Base-by-base conservation (phyloP, 2,888 invertebrate genomes). In the Sinodicranocentrus sp. region DNA sequence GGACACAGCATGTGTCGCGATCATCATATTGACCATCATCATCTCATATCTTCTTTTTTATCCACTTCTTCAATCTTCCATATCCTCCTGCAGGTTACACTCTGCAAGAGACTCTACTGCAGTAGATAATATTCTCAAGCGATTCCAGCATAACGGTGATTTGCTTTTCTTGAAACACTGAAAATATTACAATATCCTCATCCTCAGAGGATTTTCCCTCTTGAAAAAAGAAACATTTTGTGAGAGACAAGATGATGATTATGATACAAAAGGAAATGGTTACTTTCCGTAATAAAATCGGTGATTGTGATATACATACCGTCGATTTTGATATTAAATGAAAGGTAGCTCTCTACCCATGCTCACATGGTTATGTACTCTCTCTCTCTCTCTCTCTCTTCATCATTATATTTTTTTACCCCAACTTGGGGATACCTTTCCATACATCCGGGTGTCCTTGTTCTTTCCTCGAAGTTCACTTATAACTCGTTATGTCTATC, bases 241-340 rank as follows among this genome's bases (percentile, higher is more conserved):
- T 52, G 17, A 48, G n/a, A 48, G 48, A 25, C 15, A 78, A 25
- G 61, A 78, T 78, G 57, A 75, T 77, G 68, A 78, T 70, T 59
- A 78, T 78, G 70, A 70, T 78, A 78, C 59, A 70, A 70, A 65
- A 57, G 67, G 57, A 67, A 78, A 68, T 78, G 77, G 77, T 48
- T 76, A 76, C 68, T 78, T 78, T 70, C 57, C 23, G 68, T 78
- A 78, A 78, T 78, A 78, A 78, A 78, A 78, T 78, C 28, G 77
- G 70, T 78, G 59, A 70, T 78, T 59, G 77, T 57, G 57, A 19
- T 76, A 21, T 43, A 44, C 59, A 43, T 70, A 78, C 77, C 77
- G 77, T 78, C 57, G 77, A 70, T 68, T 78, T 61, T 70, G 68
- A 68, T 78, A 70, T 21, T 70, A 44, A 57, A 68, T 78, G 68